Base-by-base conservation (phyloP, 2,113 vertebrate genomes). In the Meles meles region DNA sequence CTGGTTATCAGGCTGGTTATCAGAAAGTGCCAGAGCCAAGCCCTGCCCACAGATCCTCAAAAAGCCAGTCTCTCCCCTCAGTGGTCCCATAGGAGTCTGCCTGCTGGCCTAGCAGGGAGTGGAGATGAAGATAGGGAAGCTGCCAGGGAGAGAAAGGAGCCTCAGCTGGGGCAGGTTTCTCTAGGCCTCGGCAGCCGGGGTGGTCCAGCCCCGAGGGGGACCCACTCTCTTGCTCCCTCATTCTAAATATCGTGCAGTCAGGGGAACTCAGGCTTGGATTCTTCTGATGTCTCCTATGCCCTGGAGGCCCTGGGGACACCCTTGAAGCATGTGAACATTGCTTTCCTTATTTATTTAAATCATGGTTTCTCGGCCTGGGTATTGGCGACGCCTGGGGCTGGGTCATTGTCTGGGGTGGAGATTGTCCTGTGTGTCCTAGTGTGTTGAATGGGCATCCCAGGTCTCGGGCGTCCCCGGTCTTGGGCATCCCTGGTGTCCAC, bases 41-140 rank as follows among this genome's bases (percentile, higher is more conserved):
- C 34, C 9, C n/a, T 47, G 6, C 20, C 67, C 21, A 0, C 3
- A 27, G 23, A 5, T 3, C 2, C 1, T 21, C 11, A 15, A 14
- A 25, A 18, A 65, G 25, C 39, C 9, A 11, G 47, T 25, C 27
- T 47, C 49, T n/a, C 20, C 11, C 72, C 8, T 44, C 13, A 25
- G 34, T 8, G 25, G 37, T 80, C 31, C 29, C 37, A 0, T 2
- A 29, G 47, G 69, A 79, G 52, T 47, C 61, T 42, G 12, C 52
- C 63, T 18, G 21, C 4, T 76, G 52, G 42, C 15, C 47, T 37
- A 67, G 29, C 44, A 57, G n/a, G 21, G 31, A 74, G 17, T 25
- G 27, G n/a, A 20, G 59, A 82, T 80, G 49, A 37, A 44, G 47
- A 14, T 18, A 55, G 83, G 21, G 81, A 9, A 69, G 69, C 87